Percentiles rank a stretch among this genome's conserved stretches.
Conservation (phyloP, 2,888 invertebrate genomes). For the Capitulum mitella region DNA sequence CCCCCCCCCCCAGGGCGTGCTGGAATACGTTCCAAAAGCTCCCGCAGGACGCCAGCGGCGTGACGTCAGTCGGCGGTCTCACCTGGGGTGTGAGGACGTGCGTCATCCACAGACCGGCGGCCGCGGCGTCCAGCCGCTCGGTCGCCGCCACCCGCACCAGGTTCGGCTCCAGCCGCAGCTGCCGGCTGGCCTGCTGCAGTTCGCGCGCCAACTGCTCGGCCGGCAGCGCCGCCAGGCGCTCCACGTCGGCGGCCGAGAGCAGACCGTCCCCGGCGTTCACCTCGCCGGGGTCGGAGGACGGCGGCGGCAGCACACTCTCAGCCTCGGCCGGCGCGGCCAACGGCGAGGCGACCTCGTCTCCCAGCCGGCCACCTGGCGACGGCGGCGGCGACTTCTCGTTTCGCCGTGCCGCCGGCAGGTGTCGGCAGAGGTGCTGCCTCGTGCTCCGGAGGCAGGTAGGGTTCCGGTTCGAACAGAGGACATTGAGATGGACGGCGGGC, state of each 20-base stretch:
- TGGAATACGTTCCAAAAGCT: too few relatives aligned
- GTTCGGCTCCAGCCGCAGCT: background rate
- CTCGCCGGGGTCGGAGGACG: too few relatives aligned
- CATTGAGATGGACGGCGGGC: background rate
- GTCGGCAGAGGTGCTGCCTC: background rate
- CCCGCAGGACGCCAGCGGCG: too few relatives aligned
- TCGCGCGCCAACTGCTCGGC: background rate
- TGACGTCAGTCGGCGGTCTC: background rate
- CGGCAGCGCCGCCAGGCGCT: background rate
- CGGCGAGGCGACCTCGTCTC: background rate
- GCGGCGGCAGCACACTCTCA: too few relatives aligned
- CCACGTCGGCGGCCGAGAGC: too few relatives aligned
- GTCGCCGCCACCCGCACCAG: background rate
- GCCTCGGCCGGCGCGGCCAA: too few relatives aligned
- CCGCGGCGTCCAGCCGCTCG: background rate
- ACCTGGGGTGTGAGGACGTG: background rate
- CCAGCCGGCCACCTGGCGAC: background rate
- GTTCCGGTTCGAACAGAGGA: background rate
- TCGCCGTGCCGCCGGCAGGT: background rate
- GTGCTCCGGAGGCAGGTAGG: too few relatives aligned
- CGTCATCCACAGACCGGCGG: background rate
- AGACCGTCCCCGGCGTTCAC: too few relatives aligned
- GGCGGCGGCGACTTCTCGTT: background rate
- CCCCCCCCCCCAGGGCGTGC: too few relatives aligned
- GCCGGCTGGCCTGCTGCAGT: background rate